A percentile compares a stretch with the other conserved stretches of the same genome.
Evolutionary conservation across 2,113 vertebrate species (phyloP).

Genomic region (Campylomormyrus numenius): DNA sequence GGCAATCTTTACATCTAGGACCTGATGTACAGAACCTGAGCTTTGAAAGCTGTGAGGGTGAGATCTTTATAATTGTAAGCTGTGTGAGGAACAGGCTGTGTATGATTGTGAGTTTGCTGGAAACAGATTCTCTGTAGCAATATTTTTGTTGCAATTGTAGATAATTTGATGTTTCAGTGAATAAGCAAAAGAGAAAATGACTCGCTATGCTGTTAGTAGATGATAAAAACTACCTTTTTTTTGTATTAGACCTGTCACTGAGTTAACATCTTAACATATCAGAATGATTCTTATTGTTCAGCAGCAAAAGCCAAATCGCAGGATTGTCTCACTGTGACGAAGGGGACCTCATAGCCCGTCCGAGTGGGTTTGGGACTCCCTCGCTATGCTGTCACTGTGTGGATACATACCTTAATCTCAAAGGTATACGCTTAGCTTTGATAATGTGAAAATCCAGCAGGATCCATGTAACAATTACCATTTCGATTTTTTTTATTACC

Average conservation of each 20-base stretch:
- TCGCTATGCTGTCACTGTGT: background rate
- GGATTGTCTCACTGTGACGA: background rate
- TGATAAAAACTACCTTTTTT: conserved; percentile 1
- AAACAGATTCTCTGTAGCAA: background rate
- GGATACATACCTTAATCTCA: background rate
- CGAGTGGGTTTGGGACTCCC: background rate
- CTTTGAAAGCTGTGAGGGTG: background rate
- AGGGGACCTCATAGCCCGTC: background rate
- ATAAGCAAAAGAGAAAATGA: background rate
- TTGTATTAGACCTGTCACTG: conserved; percentile 10
- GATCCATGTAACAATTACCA: background rate
- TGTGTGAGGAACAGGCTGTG: background rate
- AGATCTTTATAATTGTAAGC: background rate
- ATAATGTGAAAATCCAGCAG: background rate
- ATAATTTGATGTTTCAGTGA: background rate
- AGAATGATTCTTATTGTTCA: background rate
- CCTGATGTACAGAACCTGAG: background rate
- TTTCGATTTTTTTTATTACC: background rate
- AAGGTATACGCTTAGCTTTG: background rate
- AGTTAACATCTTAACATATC: conserved; percentile 14
- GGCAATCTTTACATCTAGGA: background rate
- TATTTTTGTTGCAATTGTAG: background rate
- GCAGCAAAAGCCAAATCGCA: background rate
- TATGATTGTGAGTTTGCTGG: background rate
- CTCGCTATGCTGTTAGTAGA: background rate